These are phyloP conservation scores for Gnatocerus cornutus DNA, from an alignment of 2,888 invertebrate species.

Conservation along the genomic window DNA sequence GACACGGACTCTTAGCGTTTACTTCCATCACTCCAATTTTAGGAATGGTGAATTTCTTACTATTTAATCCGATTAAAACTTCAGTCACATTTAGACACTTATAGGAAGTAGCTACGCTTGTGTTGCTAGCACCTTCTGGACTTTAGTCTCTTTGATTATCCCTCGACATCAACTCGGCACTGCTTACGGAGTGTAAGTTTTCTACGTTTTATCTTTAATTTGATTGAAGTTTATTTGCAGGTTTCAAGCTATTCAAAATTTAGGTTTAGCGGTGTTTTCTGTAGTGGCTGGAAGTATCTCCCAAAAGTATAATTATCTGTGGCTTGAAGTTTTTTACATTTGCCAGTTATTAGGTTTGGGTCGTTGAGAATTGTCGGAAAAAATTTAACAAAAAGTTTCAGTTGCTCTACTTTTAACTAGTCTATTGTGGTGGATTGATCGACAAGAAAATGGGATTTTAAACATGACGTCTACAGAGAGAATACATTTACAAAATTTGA, in stretches of 20 bases:
- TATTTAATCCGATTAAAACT: neutral
- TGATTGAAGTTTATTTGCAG: slow-evolving; percentile 78
- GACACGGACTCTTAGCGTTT: slow-evolving; percentile 76
- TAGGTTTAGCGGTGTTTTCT: slow-evolving; percentile 91
- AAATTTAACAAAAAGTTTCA: too few relatives aligned
- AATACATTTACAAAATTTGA: too few relatives aligned
- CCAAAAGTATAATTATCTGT: slow-evolving; percentile 88
- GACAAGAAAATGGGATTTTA: too few relatives aligned
- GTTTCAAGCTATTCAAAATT: slow-evolving; percentile 96
- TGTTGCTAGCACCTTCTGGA: slow-evolving; percentile 96
- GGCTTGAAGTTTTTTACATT: slow-evolving; percentile 94
- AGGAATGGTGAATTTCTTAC: slow-evolving; percentile 75
- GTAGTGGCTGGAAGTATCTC: slow-evolving; percentile 91
- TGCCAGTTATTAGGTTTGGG: slow-evolving; percentile 83
- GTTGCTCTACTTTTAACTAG: too few relatives aligned
- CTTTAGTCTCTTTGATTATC: slow-evolving; percentile 92
- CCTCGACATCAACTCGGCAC: slow-evolving; percentile 95
- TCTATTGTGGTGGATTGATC: too few relatives aligned
- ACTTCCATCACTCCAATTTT: slow-evolving; percentile 78
- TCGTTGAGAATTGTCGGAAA: too few relatives aligned
- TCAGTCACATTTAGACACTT: slow-evolving; percentile 73
- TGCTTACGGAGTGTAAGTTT: slow-evolving; percentile 95
- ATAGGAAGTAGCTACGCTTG: slow-evolving; percentile 95
- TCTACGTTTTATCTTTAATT: neutral
- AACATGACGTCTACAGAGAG: too few relatives aligned